A percentile compares a stretch with the other conserved stretches of the same genome.
phyloP scores from a whole-genome alignment of 2,888 invertebrate species.

The Parnassius apollo region DNA sequence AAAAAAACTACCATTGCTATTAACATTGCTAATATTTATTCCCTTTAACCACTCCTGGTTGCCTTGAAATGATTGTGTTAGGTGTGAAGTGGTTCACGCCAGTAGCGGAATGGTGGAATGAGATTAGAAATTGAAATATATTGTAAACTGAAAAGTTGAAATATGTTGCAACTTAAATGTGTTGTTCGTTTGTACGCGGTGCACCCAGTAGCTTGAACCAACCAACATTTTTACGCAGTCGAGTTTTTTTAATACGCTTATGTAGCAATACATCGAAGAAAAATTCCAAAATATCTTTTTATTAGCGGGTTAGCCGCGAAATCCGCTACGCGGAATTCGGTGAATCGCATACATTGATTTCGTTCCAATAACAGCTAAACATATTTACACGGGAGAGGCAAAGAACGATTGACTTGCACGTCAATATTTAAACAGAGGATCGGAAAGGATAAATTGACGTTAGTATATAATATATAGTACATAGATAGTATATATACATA shows the following conservation, averaged over 20 bases:
- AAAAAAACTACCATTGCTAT: too few relatives aligned
- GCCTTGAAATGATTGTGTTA: too few relatives aligned
- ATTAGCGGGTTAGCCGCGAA: not conserved
- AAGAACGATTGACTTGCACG: slow-evolving; percentile 24
- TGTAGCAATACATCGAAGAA: not conserved
- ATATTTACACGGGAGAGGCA: slow-evolving; percentile 19
- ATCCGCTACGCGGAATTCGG: slow-evolving; percentile 2
- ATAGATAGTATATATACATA: not conserved
- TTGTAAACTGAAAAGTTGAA: too few relatives aligned
- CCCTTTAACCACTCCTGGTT: too few relatives aligned
- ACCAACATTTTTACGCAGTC: too few relatives aligned
- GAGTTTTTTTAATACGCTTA: not conserved
- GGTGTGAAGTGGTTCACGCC: too few relatives aligned
- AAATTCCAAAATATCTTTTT: not conserved
- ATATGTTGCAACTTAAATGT: too few relatives aligned
- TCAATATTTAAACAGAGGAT: slow-evolving; percentile 23
- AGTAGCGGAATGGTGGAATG: too few relatives aligned
- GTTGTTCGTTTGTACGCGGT: too few relatives aligned
- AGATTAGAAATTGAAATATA: too few relatives aligned
- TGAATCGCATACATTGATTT: slow-evolving; percentile 19
- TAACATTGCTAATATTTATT: too few relatives aligned
- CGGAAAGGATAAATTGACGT: slow-evolving; percentile 21
- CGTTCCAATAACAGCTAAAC: slow-evolving; percentile 24
- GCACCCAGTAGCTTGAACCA: too few relatives aligned
- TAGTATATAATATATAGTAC: slow-evolving; percentile 13